phyloP scores from a whole-genome alignment of 2,113 vertebrate species.

The Malurus melanocephalus region DNA sequence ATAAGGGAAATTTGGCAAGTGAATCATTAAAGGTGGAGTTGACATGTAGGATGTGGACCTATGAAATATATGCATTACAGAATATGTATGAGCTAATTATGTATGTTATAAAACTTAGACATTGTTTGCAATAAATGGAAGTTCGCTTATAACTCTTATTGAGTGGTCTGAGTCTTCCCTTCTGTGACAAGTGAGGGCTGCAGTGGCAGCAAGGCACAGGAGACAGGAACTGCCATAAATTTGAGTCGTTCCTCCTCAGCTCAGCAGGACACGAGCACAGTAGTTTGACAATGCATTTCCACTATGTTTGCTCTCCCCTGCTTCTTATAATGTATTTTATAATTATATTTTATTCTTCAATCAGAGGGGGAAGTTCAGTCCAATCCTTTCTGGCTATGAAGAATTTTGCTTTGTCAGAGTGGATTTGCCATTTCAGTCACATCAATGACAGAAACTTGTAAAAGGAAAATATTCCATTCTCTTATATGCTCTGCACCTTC shows the following conservation, averaged over 20 bases:
- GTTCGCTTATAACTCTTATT: too few species aligned
- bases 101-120: too few species aligned
- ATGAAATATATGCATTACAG: too few species aligned
- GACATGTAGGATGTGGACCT: too few species aligned
- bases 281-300: not conserved
- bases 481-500: not conserved
- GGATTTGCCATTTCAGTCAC: not conserved
- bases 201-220: not conserved
- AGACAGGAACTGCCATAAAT: not conserved
- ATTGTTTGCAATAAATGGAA: too few species aligned
- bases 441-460: not conserved
- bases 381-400: not conserved
- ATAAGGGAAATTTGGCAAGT: too few species aligned
- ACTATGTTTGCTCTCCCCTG: not conserved
- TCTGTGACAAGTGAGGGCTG: not conserved
- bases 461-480: not conserved
- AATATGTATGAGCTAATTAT: too few species aligned
- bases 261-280: not conserved
- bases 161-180: too few species aligned
- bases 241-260: rapidly evolving
- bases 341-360: too few species aligned
- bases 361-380: not conserved
- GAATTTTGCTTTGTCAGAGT: not conserved
- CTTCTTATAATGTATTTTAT: not conserved
- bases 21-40: too few species aligned